Percentiles rank a stretch among this genome's conserved stretches.
Conservation (phyloP, 1,140 invertebrate species). For the Papilio dardanus region DNA sequence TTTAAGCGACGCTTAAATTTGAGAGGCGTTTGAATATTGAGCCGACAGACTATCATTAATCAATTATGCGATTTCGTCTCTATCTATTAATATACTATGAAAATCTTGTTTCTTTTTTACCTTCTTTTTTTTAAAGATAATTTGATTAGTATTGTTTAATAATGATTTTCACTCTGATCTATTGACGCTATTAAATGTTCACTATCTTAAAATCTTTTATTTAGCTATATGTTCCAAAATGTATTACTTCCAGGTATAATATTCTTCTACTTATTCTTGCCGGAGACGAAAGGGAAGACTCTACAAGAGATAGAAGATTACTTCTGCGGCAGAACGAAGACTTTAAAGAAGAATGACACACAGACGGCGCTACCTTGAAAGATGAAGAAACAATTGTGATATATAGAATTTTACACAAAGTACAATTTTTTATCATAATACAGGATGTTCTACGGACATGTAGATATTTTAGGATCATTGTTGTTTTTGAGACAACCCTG, state of each 20-base stretch:
- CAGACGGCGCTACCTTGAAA: constrained; percentile 40
- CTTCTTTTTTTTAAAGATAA: no score
- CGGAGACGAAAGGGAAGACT: constrained; percentile 91
- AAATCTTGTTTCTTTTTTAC: no score
- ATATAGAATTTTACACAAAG: neutral
- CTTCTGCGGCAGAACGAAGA: constrained; percentile 80
- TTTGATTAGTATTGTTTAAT: no score
- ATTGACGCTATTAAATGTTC: no score
- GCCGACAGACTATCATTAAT: no score
- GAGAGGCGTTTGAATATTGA: no score
- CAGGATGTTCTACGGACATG: neutral
- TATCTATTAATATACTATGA: no score
- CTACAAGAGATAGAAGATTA: constrained; percentile 92
- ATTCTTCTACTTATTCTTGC: constrained; percentile 87
- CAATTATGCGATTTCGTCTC: no score
- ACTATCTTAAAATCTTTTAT: no score
- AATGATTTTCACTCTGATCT: no score
- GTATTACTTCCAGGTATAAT: constrained; percentile 56
- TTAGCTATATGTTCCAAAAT: no score
- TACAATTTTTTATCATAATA: neutral
- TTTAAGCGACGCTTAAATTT: no score
- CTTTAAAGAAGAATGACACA: constrained; percentile 56
- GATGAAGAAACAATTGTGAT: neutral
- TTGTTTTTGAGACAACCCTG: neutral
- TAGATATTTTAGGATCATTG: neutral